Base-by-base conservation (phyloP, 2,888 invertebrate genomes). In the Drosophila ustulata region DNA sequence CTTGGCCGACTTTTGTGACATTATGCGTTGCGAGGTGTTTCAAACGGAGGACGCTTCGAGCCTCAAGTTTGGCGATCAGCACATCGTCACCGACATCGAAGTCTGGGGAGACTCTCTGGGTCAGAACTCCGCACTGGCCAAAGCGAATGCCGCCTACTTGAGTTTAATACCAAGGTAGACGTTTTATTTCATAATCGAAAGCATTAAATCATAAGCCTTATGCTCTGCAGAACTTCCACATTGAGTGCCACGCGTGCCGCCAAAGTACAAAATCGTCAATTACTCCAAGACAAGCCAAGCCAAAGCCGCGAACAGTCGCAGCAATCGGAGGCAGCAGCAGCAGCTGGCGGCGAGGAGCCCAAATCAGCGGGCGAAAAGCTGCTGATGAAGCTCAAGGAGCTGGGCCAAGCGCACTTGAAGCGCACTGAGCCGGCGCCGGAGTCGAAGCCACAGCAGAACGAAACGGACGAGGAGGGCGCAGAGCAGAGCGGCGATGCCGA, bases 1-100 rank as follows among this genome's bases (percentile, higher is more conserved):
- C 92, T 94, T 98, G 89, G 97, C 98, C 56, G 97, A 98, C 92
- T 98, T 96, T 93, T 98, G 98, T 94, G 98, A 98, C 93, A 97
- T 98, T 87, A 97, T 98, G 96, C 95, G 98, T 82, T 98, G 98
- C 93, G 97, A 98, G 92, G 97, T 98, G 57, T 93, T 97, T 82
- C 94, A 95, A 77, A 95, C 95, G 69, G 95, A 96, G 90, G 96
- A 96, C 71, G 93, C 93, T 55, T 93, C 93, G 55, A 94, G 93
- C 70, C 88, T 93, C 43, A 92, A 95, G 86, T 93, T 94, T 75
- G 95, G 95, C 71, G 95, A 95, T 86, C 94, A 94, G 47, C 94
- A 94, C 74, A 94, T 94, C 23, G 94, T 95, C 88, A 97, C 97
- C 6, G 97, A 97, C 88, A 94, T 97, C 75, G 96, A 97, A 93